phyloP scores from a whole-genome alignment of 2,888 invertebrate genomes.

The Blera fallax region DNA sequence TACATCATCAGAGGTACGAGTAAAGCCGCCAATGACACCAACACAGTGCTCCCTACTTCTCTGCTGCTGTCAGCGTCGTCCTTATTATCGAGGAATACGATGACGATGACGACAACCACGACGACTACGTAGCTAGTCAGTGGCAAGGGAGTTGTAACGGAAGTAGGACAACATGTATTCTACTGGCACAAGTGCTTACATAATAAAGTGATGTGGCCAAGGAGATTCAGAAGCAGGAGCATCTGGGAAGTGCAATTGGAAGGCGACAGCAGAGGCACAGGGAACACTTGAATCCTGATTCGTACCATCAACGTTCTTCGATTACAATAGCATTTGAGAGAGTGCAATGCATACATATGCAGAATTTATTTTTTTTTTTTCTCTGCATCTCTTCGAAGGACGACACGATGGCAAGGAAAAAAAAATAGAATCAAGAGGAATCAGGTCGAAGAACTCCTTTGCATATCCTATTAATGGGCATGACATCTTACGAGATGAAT shows the following conservation, averaged over 20 bases:
- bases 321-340: conserved; percentile 40
- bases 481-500: conserved; percentile 53
- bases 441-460: conserved; percentile 61
- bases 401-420: not conserved
- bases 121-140: conserved; percentile 29
- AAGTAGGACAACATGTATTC: conserved; percentile 64
- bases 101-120: not conserved
- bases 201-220: conserved; percentile 57
- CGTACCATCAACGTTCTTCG: conserved; percentile 41
- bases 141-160: conserved; percentile 64
- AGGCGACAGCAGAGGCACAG: not conserved
- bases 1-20: conserved; percentile 41
- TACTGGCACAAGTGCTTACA: conserved; percentile 61
- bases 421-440: conserved; percentile 35
- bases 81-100: not conserved
- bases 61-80: conserved; percentile 7
- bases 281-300: conserved; percentile 19
- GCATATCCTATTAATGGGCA: conserved; percentile 58
- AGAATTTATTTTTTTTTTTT: not conserved
- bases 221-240: conserved; percentile 4
- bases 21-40: conserved; percentile 53
- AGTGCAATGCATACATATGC: conserved; percentile 25
- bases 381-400: not conserved
- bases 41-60: not conserved
- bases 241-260: not conserved